phyloP scores from a whole-genome alignment of 2,113 vertebrate species.

The Pollachius pollachius region DNA sequence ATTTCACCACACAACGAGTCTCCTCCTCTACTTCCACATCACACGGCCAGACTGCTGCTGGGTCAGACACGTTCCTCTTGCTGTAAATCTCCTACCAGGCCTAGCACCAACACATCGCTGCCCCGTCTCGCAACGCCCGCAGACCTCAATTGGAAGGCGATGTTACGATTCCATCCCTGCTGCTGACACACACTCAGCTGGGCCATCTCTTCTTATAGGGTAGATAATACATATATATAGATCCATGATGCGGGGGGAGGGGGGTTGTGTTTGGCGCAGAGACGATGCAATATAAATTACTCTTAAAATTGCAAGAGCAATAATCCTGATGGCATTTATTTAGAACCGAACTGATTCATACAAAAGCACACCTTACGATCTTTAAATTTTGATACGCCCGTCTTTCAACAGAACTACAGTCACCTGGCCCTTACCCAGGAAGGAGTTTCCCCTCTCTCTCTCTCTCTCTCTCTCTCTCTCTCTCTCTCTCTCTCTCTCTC shows the following conservation, averaged over 20 bases:
- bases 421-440: constrained; percentile 46
- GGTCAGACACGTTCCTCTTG: constrained; percentile 11
- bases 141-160: background rate
- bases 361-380: too few species aligned
- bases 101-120: constrained; percentile 18
- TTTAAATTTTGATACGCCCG: too few species aligned
- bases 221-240: background rate
- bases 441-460: constrained; percentile 28
- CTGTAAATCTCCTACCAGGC: constrained; percentile 23
- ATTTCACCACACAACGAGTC: background rate
- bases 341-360: background rate
- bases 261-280: too few species aligned
- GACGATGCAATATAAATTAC: too few species aligned
- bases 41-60: background rate
- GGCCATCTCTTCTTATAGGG: background rate
- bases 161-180: constrained; percentile 1
- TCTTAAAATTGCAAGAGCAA: too few species aligned
- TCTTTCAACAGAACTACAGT: constrained; percentile 40
- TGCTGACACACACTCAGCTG: constrained; percentile 10
- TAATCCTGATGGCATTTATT: too few species aligned
- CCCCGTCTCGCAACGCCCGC: background rate
- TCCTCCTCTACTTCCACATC: background rate
- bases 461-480: constrained; percentile 1
- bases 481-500: constrained; percentile 8
- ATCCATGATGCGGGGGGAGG: background rate